Conservation (phyloP, 2,888 invertebrate genomes). For the Eucera pruinosa region DNA sequence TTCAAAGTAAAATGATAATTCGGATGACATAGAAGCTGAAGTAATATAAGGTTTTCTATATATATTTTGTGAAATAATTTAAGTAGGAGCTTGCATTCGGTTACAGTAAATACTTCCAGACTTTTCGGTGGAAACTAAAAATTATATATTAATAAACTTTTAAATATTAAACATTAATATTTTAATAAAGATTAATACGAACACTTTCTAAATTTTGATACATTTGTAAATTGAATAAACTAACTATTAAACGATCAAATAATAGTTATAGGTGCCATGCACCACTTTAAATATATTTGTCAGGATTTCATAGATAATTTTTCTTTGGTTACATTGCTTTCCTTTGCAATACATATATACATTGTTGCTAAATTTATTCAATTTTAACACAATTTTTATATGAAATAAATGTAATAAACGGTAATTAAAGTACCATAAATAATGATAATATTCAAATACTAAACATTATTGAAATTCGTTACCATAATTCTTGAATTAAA, state of each 20-base stretch:
- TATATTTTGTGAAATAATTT: slow-evolving; percentile 74
- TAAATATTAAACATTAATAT: neutral
- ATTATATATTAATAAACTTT: slow-evolving; percentile 33
- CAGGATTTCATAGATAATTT: too few species aligned
- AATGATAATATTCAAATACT: too few species aligned
- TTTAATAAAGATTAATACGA: neutral
- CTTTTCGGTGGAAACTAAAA: slow-evolving; percentile 77
- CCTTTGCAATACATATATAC: neutral
- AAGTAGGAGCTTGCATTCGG: slow-evolving; percentile 70
- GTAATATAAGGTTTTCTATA: slow-evolving; percentile 75
- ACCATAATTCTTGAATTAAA: too few species aligned
- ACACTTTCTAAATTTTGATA: neutral
- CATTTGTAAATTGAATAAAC: neutral
- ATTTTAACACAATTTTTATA: neutral
- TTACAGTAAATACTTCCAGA: slow-evolving; percentile 73
- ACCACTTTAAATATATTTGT: too few species aligned
- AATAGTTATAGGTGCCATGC: neutral
- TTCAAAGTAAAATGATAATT: slow-evolving; percentile 70
- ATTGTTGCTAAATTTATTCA: neutral
- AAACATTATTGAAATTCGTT: neutral
- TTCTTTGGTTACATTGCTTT: too few species aligned
- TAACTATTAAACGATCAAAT: slow-evolving; percentile 15
- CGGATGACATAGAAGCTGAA: slow-evolving; percentile 73
- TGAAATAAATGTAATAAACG: neutral
- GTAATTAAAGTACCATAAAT: too few species aligned